These are phyloP conservation scores for Mesocentrotus franciscanus DNA, from an alignment of 53 echinoderm and acorn worm species.

Conservation along the genomic window DNA sequence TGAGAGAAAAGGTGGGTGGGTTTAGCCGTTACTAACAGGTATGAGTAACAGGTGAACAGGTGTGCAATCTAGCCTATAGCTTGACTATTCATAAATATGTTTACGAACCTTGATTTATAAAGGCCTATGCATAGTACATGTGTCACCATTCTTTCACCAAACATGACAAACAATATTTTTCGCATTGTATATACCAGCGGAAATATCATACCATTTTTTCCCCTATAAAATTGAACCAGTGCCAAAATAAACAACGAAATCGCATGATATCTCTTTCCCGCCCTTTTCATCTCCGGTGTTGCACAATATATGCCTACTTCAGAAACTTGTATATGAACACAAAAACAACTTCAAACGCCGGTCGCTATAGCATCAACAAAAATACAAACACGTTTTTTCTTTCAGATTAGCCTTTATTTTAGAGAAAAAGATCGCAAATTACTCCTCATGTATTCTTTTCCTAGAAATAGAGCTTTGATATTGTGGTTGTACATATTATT, in stretches of 20 bases:
- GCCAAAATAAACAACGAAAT: slow-evolving; percentile 14
- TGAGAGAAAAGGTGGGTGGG: not conserved
- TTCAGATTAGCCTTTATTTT: no score
- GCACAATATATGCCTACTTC: not conserved
- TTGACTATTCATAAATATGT: not conserved
- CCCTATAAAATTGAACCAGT: not conserved
- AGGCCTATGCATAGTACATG: not conserved
- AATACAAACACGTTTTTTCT: no score
- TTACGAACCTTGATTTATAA: not conserved
- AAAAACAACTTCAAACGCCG: no score
- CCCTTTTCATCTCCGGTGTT: not conserved
- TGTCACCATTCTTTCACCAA: not conserved
- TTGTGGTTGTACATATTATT: no score
- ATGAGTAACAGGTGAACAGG: not conserved
- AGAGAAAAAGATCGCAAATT: no score
- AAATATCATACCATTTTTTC: not conserved
- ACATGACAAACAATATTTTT: not conserved
- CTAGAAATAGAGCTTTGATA: no score
- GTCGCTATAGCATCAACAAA: no score
- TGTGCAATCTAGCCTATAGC: not conserved
- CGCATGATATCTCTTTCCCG: not conserved
- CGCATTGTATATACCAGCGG: not conserved
- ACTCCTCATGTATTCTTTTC: no score
- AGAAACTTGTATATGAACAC: no score
- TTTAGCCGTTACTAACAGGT: not conserved